Evolutionary conservation across 2,888 invertebrate genomes (phyloP).

Genomic region (Zeuzera pyrina): DNA sequence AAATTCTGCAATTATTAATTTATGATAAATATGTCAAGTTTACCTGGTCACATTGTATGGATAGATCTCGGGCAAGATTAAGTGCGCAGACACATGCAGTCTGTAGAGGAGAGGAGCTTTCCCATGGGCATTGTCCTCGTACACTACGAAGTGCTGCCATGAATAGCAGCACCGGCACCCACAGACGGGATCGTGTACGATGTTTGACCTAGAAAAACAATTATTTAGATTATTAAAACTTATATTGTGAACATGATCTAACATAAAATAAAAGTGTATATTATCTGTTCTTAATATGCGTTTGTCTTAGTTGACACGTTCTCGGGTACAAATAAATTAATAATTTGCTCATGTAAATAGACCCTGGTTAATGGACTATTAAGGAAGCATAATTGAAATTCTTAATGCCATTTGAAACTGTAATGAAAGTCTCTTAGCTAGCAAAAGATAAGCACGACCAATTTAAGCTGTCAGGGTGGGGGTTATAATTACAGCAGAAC

Average conservation of each 20-base stretch:
- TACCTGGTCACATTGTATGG: conserved; percentile 91
- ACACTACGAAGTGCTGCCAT: conserved; percentile 27
- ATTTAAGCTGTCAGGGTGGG: conserved; percentile 1
- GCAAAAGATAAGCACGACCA: conserved; percentile 1
- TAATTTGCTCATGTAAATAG: not conserved
- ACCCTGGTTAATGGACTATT: not conserved
- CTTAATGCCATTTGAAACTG: conserved; percentile 2
- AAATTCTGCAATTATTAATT: conserved; percentile 1
- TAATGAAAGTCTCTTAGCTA: conserved; percentile 2
- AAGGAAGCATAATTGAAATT: conserved; percentile 2
- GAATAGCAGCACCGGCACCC: conserved; percentile 29
- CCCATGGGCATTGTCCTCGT: conserved; percentile 88
- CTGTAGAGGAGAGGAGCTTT: conserved; percentile 80
- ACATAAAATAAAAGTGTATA: no score
- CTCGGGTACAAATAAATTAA: conserved; percentile 1
- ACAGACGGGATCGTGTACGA: conserved; percentile 21
- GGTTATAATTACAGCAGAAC: not conserved
- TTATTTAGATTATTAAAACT: no score
- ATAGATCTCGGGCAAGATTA: conserved; percentile 87
- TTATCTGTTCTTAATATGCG: no score
- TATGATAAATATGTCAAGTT: conserved; percentile 6
- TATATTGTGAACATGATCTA: no score
- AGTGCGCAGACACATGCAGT: conserved; percentile 91
- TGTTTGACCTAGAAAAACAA: no score
- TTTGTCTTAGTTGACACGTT: not conserved